Percentiles rank a stretch among this genome's conserved stretches.
Evolutionary conservation across 2,113 vertebrate species (phyloP).

Genomic region (Misgurnus mizolepis): DNA sequence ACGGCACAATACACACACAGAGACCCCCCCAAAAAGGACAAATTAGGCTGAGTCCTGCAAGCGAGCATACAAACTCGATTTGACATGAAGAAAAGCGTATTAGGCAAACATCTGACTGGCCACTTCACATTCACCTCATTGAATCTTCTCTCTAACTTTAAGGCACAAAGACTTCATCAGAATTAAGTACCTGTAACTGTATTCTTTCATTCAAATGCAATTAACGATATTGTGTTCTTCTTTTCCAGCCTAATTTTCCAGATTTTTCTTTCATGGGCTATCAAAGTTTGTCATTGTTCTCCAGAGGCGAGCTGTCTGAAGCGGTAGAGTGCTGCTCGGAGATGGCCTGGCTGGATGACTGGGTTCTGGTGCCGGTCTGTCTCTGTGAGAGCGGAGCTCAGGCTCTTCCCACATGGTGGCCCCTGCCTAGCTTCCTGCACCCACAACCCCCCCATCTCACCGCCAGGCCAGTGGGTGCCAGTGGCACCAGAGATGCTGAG

Average conservation of each 20-base stretch:
- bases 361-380: constrained; percentile 77
- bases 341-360: constrained; percentile 70
- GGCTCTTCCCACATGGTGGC: constrained; percentile 74
- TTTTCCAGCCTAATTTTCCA: constrained; percentile 41
- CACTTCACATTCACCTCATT: constrained; percentile 56
- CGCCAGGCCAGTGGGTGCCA: constrained; percentile 62
- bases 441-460: background rate
- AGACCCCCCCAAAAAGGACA: constrained; percentile 66
- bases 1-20: constrained; percentile 67
- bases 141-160: too few species aligned
- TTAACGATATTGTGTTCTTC: constrained; percentile 15
- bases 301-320: constrained; percentile 75
- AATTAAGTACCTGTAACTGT: constrained; percentile 2
- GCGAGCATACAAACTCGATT: constrained; percentile 67
- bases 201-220: background rate
- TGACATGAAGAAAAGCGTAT: constrained; percentile 64
- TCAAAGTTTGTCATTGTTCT: constrained; percentile 62
- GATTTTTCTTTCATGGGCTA: constrained; percentile 40
- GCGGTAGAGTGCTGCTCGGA: constrained; percentile 70
- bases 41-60: constrained; percentile 71
- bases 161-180: background rate
- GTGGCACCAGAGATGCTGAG: constrained; percentile 64
- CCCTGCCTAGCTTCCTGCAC: constrained; percentile 28
- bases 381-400: constrained; percentile 67
- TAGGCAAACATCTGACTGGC: constrained; percentile 66